phyloP scores from a whole-genome alignment of 2,113 vertebrate genomes.

The Chloropsis cyanopogon region DNA sequence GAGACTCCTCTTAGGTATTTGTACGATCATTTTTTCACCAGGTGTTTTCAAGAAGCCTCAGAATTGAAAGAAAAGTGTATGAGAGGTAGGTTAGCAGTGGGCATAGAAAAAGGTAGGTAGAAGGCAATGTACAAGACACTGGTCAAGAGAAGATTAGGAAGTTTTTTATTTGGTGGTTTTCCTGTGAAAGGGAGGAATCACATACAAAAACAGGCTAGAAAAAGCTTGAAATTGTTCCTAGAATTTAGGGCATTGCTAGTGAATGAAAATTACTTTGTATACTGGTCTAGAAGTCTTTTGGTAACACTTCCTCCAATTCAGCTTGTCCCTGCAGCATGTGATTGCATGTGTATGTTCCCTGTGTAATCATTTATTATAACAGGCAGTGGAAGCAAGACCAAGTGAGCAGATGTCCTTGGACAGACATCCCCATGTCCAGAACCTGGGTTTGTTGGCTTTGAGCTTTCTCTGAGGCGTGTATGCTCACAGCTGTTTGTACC shows the following conservation, averaged over 20 bases:
- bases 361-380: background rate
- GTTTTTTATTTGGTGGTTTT: background rate
- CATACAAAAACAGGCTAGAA: background rate
- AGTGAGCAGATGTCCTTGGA: background rate
- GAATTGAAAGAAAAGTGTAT: background rate
- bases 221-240: conserved; percentile 2
- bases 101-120: background rate
- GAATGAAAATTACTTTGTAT: background rate
- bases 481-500: background rate
- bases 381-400: background rate
- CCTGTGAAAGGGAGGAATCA: background rate
- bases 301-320: background rate
- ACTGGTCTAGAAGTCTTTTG: background rate
- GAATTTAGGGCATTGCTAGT: conserved; percentile 2
- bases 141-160: background rate
- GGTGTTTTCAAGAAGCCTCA: background rate
- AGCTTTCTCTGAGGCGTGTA: fast-evolving
- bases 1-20: background rate
- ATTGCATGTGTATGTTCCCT: background rate
- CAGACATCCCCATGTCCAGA: background rate
- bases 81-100: background rate
- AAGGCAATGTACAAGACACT: background rate
- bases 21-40: background rate
- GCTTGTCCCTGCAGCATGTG: background rate
- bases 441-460: background rate